Evolutionary conservation across 92 coral and sea anemone species (phyloP), one percentile per base, ranked within the genome.

Genomic region (Blastomussa wellsi): DNA sequence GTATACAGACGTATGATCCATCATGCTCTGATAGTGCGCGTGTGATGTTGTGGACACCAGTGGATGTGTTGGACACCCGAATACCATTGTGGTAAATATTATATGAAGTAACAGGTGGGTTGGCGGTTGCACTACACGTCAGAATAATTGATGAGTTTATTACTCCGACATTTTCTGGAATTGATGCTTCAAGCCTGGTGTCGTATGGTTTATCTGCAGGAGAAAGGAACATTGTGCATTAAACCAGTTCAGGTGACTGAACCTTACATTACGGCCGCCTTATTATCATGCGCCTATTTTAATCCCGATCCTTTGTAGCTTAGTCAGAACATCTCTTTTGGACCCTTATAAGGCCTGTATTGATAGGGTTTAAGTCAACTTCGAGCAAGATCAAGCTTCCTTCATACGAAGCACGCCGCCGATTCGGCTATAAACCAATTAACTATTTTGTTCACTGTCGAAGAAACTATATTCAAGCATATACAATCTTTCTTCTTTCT

Each of bases 1-100:
- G 89, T 6, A 91, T 90, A 73, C 99, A 96, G 44, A 82, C 90
- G 76, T 92, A 94, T 22, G 91, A 78, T 55, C 98, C 99, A n/a
- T 80, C 85, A 64, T 90, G 86, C 32, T 89, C 82, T 26, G 80
- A 36, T 3, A 74, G 74, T 24, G 93, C 86, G 20, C 85, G 90
- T 48, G 87, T 77, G 39, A 96, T 88, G 89, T 93, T 90, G 47
- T 84, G 91, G 33, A 88, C 52, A 16, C 90, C 91, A 35, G 76
- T 33, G 5, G 91, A 42, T 20, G 90, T 55, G 24, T 89, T 87
- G 24, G 86, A 89, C 41, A 92, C 82, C 8, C 59, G 74, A 11
- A 55, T 66, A 42, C 86, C 87, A 42, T 90, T 83, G 57, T 86
- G 86, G 51, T 87, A 94, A 80, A 94, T 86, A 9, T 69, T 88